A percentile compares a stretch with the other conserved stretches of the same genome.
Evolutionary conservation across 2,888 invertebrate genomes (phyloP).

Genomic region (Catocala fraxini): DNA sequence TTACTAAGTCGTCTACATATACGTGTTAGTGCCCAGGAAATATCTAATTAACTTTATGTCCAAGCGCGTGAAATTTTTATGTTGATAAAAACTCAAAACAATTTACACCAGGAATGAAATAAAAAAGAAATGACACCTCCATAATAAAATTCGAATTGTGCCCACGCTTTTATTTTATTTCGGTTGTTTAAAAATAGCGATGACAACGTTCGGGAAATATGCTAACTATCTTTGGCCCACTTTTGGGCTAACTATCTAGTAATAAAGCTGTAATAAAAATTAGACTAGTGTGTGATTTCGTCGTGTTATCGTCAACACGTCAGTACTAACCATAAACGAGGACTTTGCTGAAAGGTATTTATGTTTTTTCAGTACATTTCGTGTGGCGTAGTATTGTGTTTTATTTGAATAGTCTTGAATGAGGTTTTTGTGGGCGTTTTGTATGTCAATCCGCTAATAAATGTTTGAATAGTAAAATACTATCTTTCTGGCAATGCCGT

Average conservation of each 20-base stretch:
- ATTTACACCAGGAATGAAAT: constrained; percentile 4
- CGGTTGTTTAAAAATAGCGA: constrained; percentile 40
- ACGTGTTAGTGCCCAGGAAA: too few relatives aligned
- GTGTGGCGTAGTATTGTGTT: not conserved
- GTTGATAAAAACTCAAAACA: not conserved
- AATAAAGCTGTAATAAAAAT: constrained; percentile 12
- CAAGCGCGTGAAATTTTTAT: too few relatives aligned
- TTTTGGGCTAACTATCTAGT: constrained; percentile 13
- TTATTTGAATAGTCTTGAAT: constrained; percentile 12
- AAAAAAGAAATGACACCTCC: constrained; percentile 16
- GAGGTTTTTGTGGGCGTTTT: constrained; percentile 1
- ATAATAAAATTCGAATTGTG: constrained; percentile 26
- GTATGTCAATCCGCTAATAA: constrained; percentile 3
- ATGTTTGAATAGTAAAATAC: not conserved
- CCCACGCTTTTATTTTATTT: constrained; percentile 45
- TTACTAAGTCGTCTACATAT: too few relatives aligned
- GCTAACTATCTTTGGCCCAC: constrained; percentile 25
- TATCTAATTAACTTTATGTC: too few relatives aligned
- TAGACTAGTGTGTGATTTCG: constrained; percentile 4
- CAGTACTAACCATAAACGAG: constrained; percentile 1
- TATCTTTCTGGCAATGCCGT: not conserved
- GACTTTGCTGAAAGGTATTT: constrained; percentile 2
- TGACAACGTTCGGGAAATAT: constrained; percentile 27
- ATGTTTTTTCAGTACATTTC: not conserved
- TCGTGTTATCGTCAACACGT: not conserved